phyloP scores from a whole-genome alignment of 2,113 vertebrate genomes.

The Monopterus albus region DNA sequence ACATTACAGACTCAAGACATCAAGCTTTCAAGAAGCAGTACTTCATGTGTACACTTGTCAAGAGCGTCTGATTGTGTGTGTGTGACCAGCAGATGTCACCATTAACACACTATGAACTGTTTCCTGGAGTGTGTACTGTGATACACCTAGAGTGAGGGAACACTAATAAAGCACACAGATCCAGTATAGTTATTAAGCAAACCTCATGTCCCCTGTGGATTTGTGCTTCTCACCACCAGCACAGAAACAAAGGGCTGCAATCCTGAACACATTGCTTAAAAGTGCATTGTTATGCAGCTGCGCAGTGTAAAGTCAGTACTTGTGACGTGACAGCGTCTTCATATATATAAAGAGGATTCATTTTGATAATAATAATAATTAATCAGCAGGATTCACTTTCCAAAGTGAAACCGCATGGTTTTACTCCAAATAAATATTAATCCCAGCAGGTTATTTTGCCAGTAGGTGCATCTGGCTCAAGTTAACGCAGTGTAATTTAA shows the following conservation, averaged over 20 bases:
- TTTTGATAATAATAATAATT: neutral
- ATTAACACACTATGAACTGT: conserved; percentile 43
- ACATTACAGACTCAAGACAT: no score
- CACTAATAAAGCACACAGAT: neutral
- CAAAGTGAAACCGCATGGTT: neutral
- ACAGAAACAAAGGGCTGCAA: neutral
- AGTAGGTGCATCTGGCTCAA: neutral
- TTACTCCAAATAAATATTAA: neutral
- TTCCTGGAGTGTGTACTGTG: no score
- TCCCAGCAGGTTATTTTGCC: no score
- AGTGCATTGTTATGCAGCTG: neutral
- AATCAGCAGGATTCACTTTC: neutral
- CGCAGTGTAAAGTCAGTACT: no score
- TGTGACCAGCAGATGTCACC: conserved; percentile 78
- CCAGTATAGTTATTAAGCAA: neutral
- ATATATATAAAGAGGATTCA: neutral
- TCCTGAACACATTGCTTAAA: neutral
- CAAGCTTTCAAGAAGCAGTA: no score
- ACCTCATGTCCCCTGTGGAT: neutral
- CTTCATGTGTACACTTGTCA: no score
- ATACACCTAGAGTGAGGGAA: neutral
- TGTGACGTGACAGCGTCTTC: no score
- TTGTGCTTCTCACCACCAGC: neutral
- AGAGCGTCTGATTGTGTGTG: no score
- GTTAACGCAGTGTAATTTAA: neutral